Evolutionary conservation across 1,140 invertebrate genomes (phyloP).

Genomic region (Panagrolaimus sp.): DNA sequence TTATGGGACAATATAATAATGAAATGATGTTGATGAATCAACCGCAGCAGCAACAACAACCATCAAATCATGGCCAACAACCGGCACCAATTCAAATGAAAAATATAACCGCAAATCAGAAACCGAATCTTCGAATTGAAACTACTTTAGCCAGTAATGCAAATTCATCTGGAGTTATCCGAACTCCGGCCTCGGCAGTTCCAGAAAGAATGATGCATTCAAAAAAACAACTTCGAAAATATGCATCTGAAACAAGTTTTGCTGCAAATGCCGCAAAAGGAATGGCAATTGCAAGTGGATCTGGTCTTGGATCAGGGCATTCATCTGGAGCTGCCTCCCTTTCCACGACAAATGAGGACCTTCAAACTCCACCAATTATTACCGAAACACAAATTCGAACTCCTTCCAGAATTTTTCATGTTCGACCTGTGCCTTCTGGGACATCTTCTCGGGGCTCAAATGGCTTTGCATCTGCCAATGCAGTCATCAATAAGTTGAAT

Average conservation of each 20-base stretch:
- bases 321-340: not conserved
- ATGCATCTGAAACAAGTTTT: slow-evolving; percentile 47
- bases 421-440: slow-evolving; percentile 21
- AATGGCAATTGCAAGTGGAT: slow-evolving; percentile 22
- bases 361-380: not conserved
- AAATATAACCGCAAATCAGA: no score
- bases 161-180: not conserved
- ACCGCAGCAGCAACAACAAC: no score
- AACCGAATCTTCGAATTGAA: no score
- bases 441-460: slow-evolving; percentile 10
- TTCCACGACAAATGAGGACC: slow-evolving; percentile 19
- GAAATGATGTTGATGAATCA: no score
- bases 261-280: slow-evolving; percentile 31
- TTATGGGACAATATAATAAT: no score
- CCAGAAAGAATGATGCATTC: not conserved
- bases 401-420: slow-evolving; percentile 32
- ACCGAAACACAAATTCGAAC: slow-evolving; percentile 17
- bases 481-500: slow-evolving; percentile 13
- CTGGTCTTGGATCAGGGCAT: not conserved
- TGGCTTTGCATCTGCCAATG: slow-evolving; percentile 17
- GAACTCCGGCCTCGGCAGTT: not conserved
- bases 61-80: no score
- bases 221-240: slow-evolving; percentile 32
- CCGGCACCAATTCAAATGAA: no score
- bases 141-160: no score